Evolutionary conservation across 2,113 vertebrate species (phyloP).

Genomic region (Protomyctophum bolini): DNA sequence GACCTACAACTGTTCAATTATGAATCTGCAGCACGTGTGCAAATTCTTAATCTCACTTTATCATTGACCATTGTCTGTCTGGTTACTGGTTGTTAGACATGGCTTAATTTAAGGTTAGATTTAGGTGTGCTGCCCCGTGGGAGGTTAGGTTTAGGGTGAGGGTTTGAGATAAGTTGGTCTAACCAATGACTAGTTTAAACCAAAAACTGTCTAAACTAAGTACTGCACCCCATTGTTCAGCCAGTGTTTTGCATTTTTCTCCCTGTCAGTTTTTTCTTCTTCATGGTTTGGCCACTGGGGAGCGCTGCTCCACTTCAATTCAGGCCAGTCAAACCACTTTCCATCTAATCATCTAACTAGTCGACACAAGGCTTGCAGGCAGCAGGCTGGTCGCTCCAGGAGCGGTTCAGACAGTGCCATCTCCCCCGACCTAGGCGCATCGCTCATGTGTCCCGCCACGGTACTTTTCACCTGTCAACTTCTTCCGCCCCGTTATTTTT

Average conservation of each 20-base stretch:
- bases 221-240: no score
- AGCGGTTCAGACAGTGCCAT: constrained; percentile 15
- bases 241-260: constrained; percentile 39
- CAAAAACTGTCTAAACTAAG: no score
- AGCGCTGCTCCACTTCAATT: constrained; percentile 60
- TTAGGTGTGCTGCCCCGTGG: no score
- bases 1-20: background rate
- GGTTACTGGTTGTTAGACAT: no score
- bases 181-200: no score
- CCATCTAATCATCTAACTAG: constrained; percentile 25
- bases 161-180: no score
- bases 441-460: constrained; percentile 59
- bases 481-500: background rate
- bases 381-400: constrained; percentile 46
- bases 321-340: constrained; percentile 14
- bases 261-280: constrained; percentile 4
- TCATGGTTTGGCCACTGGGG: constrained; percentile 19
- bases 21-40: no score
- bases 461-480: constrained; percentile 8
- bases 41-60: no score
- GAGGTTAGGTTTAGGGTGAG: no score
- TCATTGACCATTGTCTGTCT: no score
- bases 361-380: constrained; percentile 26
- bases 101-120: no score
- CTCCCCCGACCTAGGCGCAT: constrained; percentile 52